Evolutionary conservation across 1,140 invertebrate genomes (phyloP).

Genomic region (Acromyrmex heyeri): DNA sequence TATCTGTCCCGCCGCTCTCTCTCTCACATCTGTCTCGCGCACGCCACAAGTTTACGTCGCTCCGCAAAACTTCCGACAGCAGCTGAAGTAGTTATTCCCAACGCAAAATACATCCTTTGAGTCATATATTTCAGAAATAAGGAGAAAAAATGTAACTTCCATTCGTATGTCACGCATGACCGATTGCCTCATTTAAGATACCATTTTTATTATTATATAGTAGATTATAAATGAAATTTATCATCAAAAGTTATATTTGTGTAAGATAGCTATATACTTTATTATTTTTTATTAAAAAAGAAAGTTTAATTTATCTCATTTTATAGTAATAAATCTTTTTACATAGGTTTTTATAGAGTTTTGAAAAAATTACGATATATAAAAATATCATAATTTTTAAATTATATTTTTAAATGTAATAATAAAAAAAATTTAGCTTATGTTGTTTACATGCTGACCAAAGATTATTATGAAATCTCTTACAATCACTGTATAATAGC

Average conservation of each 20-base stretch:
- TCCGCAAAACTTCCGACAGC: conserved; percentile 45
- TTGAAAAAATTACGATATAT: neutral
- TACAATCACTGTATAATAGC: neutral
- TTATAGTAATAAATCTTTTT: neutral
- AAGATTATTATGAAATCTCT: neutral
- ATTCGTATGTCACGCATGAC: neutral
- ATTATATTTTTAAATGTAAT: neutral
- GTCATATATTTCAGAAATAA: conserved; percentile 16
- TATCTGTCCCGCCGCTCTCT: conserved; percentile 31
- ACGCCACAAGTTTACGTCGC: conserved; percentile 34
- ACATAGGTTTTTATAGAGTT: neutral
- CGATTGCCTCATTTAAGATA: neutral
- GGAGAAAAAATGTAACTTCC: conserved; percentile 8
- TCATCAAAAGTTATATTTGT: neutral
- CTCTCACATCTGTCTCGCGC: conserved; percentile 37
- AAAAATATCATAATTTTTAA: no score
- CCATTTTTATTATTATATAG: neutral
- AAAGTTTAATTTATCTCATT: neutral
- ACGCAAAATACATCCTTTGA: conserved; percentile 30
- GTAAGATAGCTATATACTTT: neutral
- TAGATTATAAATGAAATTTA: neutral
- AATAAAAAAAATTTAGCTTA: neutral
- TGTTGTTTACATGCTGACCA: neutral
- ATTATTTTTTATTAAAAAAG: neutral
- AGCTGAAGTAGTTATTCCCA: conserved; percentile 42